Conservation (phyloP, 2,113 vertebrate genomes). For the Uria lomvia region DNA sequence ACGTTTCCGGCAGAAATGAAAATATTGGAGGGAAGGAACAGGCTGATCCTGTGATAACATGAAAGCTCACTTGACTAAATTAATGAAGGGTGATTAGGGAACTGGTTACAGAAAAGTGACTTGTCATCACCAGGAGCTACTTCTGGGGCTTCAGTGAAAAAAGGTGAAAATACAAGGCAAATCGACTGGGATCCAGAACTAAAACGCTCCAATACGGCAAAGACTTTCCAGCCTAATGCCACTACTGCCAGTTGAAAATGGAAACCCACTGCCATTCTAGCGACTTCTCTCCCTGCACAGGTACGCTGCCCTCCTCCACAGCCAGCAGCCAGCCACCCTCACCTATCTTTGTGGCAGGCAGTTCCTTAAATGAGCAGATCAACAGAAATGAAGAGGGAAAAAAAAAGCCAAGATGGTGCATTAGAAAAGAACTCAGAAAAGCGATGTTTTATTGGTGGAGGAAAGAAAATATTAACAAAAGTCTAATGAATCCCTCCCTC, state of each 20-base stretch:
- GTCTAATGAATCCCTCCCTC: not conserved
- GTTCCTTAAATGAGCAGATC: not conserved
- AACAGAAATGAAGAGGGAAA: not conserved
- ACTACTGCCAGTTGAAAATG: not conserved
- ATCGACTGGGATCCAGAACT: not conserved
- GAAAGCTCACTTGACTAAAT: not conserved
- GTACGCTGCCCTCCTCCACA: not conserved
- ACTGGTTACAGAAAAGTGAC: not conserved
- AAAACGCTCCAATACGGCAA: not conserved
- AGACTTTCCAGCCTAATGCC: not conserved
- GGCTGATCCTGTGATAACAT: not conserved
- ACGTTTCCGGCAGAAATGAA: not conserved
- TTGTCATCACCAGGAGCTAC: not conserved
- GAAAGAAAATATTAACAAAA: not conserved
- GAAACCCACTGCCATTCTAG: not conserved
- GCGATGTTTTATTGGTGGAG: not conserved
- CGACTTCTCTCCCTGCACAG: not conserved
- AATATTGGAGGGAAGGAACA: not conserved
- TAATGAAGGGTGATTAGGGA: not conserved
- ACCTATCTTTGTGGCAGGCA: not conserved
- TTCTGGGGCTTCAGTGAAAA: not conserved
- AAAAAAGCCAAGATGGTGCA: not conserved
- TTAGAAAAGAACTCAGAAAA: conserved; percentile 29
- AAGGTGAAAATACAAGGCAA: not conserved
- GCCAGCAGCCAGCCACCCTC: not conserved